Evolutionary conservation across 2,888 invertebrate genomes (phyloP), one percentile per base, ranked within the genome.

Genomic region (Creontiades dilutus): DNA sequence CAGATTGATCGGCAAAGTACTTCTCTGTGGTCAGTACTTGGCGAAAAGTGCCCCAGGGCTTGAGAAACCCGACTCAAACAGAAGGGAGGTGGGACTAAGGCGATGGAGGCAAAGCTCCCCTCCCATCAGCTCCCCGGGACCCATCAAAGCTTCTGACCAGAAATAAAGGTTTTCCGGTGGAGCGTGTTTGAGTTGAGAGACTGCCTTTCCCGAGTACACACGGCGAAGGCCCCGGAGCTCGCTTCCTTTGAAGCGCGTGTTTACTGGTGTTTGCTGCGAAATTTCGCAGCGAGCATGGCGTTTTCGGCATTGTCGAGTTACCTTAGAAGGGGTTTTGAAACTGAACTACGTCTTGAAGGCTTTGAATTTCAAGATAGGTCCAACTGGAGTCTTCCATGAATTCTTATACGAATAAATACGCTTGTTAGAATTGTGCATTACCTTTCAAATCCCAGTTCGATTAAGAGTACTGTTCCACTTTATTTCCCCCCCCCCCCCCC

Each of bases 11-110:
- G 82, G 27, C 80, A 14, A 82, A 52, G 52, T 55, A 52, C 82
- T 81, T 81, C 81, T 82, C 82, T 82, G 82, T 55, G 82, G 82
- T 82, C 82, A 82, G 82, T 23, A 82, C 82, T 82, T 82, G 82
- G 52, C 14, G 82, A 82, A 52, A 68, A 68, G 52, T 82, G 52
- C 52, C 82, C 23, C 48, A n/a, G 23, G 82, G 82, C 82, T 82
- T 82, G 16, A n/a, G 68, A 23, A 82, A 82, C 82, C 52, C 82
- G 52, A 52, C 82, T 82, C 52, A 82, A 82, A 27, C 52, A 23
- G 23, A 68, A 23, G 68, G 23, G 68, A 27, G 19, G 9, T 11
- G 68, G 23, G 23, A 23, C 61, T 61, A 61, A 61, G 61, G 19
- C 7, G 61, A 16, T 14, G 61, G 61, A 61, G 68, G 5, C 19